These are phyloP conservation scores for Neocrepidodera transversa DNA, from an alignment of 2,888 invertebrate genomes.

Conservation along the genomic window DNA sequence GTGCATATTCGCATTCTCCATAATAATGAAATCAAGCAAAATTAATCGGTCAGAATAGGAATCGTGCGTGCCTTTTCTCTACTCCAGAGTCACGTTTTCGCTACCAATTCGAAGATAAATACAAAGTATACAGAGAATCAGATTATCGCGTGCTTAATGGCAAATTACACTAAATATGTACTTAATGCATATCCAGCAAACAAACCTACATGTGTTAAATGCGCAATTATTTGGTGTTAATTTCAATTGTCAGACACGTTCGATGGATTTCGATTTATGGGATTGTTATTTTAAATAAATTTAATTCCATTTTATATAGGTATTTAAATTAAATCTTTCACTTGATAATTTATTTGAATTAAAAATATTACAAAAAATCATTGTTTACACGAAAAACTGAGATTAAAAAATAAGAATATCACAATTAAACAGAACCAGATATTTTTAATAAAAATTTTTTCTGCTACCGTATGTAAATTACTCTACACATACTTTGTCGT, in stretches of 20 bases:
- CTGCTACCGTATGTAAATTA: too few relatives aligned
- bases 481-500: too few relatives aligned
- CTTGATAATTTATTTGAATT: too few relatives aligned
- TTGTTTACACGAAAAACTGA: too few relatives aligned
- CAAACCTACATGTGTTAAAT: neutral
- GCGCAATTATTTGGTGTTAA: neutral
- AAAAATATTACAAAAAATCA: too few relatives aligned
- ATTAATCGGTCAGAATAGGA: constrained; percentile 8
- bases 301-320: too few relatives aligned
- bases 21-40: neutral
- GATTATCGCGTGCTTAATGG: neutral
- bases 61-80: constrained; percentile 15
- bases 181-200: neutral
- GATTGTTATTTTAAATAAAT: neutral
- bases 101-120: constrained; percentile 19
- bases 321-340: too few relatives aligned
- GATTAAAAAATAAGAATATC: too few relatives aligned
- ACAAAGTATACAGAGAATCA: constrained; percentile 11
- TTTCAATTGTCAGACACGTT: neutral
- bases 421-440: too few relatives aligned
- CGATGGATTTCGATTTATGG: neutral
- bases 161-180: neutral
- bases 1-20: neutral
- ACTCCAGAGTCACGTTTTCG: constrained; percentile 16
- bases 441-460: too few relatives aligned